Evolutionary conservation across 1,140 invertebrate species (phyloP).

Genomic region (Zophobas morio): DNA sequence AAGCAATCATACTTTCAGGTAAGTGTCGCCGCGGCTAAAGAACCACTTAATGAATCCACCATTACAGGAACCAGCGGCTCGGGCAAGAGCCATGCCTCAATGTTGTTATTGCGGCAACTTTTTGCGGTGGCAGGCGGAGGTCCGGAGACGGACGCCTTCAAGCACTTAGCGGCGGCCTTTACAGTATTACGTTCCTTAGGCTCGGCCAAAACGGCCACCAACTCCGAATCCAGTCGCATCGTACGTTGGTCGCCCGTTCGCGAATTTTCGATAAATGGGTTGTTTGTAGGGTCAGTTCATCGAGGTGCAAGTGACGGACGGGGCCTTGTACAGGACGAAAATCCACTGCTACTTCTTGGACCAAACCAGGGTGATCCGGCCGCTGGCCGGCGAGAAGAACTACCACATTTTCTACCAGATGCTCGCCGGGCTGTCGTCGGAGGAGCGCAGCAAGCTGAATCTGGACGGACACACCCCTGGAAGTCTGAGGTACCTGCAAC

Average conservation of each 20-base stretch:
- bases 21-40: constrained; percentile 58
- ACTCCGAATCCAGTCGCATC: constrained; percentile 94
- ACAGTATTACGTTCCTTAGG: constrained; percentile 93
- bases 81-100: constrained; percentile 95
- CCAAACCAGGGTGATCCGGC: constrained; percentile 91
- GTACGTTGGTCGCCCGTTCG: constrained; percentile 69
- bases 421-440: constrained; percentile 88
- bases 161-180: constrained; percentile 94
- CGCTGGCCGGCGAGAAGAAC: constrained; percentile 90
- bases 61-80: constrained; percentile 88
- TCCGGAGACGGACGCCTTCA: constrained; percentile 96
- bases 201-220: constrained; percentile 90
- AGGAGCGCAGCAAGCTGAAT: constrained; percentile 89
- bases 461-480: constrained; percentile 86
- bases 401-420: constrained; percentile 99
- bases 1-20: constrained; percentile 93
- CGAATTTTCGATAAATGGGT: not conserved
- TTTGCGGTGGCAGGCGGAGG: constrained; percentile 95
- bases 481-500: constrained; percentile 85
- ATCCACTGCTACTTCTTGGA: constrained; percentile 97
- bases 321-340: constrained; percentile 94
- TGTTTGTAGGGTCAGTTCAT: constrained; percentile 91
- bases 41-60: constrained; percentile 36
- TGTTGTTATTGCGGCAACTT: constrained; percentile 90
- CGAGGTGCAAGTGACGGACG: constrained; percentile 96